Evolutionary conservation across 2,888 invertebrate genomes (phyloP), one percentile per base, ranked within the genome.

Genomic region (Mythimna loreyi): DNA sequence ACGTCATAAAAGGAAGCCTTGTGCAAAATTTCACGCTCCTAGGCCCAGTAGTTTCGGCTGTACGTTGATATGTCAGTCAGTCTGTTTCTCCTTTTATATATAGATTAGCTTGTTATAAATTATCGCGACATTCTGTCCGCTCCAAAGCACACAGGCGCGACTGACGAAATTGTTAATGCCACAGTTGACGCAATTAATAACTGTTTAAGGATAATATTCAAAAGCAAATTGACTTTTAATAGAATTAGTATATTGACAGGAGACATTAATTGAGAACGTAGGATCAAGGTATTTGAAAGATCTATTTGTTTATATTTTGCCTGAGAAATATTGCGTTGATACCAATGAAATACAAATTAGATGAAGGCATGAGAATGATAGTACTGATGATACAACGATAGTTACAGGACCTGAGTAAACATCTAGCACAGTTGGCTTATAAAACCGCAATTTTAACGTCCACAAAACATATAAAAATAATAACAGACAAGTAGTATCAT

Each of bases 41-140:
- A n/a, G n/a, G n/a, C n/a, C n/a, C n/a, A n/a, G n/a, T n/a, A n/a
- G n/a, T n/a, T n/a, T n/a, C n/a, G n/a, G n/a, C n/a, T n/a, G n/a
- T n/a, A n/a, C n/a, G n/a, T n/a, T n/a, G n/a, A n/a, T n/a, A n/a
- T n/a, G n/a, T n/a, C n/a, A n/a, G n/a, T n/a, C n/a, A n/a, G n/a
- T n/a, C n/a, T n/a, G n/a, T n/a, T n/a, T n/a, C n/a, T n/a, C n/a
- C n/a, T n/a, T n/a, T n/a, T n/a, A n/a, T n/a, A n/a, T n/a, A n/a
- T n/a, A n/a, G n/a, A n/a, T 58, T 47, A 81, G 40, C 50, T 66
- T 52, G 40, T 72, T 56, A n/a, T 23, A 60, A 65, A 63, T 50
- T 67, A 50, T 67, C 47, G 55, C 58, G 59, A 52, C 67, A 59
- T 62, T 78, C 47, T 81, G 78, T 55, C 58, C 67, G 52, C 43